Evolutionary conservation across 2,797 vertebrate species (phyloP).

Genomic region (Tamandua tetradactyla): DNA sequence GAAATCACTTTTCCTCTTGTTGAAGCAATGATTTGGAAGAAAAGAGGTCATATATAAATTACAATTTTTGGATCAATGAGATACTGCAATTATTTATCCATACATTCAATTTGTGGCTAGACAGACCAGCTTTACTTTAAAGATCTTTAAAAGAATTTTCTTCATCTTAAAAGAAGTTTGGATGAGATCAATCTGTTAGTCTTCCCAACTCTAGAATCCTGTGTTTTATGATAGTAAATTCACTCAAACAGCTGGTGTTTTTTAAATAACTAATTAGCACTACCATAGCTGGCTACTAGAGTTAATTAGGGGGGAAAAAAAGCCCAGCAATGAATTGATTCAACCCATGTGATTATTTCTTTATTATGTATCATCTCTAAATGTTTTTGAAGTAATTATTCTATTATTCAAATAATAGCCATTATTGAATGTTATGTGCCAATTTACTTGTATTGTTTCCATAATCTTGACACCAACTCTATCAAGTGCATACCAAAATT

Average conservation of each 20-base stretch:
- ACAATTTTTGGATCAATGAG: not conserved
- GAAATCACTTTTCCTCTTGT: not conserved
- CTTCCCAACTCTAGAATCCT: conserved; percentile 56
- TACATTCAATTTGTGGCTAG: not conserved
- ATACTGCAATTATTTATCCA: not conserved
- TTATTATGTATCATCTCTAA: conserved; percentile 30
- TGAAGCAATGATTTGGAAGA: not conserved
- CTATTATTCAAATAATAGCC: conserved; percentile 48
- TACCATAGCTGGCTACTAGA: conserved; percentile 67
- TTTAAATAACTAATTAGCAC: conserved; percentile 78
- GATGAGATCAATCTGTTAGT: conserved; percentile 70
- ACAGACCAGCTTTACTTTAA: conserved; percentile 27
- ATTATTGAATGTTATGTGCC: not conserved
- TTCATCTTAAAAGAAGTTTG: conserved; percentile 61
- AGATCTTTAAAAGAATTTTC: conserved; percentile 55
- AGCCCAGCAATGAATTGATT: conserved; percentile 62
- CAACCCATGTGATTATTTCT: conserved; percentile 54
- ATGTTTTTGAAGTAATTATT: not conserved
- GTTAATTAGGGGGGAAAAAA: conserved; percentile 56
- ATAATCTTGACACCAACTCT: not conserved
- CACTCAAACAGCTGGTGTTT: conserved; percentile 77
- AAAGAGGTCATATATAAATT: not conserved
- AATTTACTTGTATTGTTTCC: not conserved
- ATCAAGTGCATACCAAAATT: not conserved
- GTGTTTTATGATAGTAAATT: conserved; percentile 73